phyloP scores from a whole-genome alignment of 2,888 invertebrate genomes.

The Panzeria rudis region DNA sequence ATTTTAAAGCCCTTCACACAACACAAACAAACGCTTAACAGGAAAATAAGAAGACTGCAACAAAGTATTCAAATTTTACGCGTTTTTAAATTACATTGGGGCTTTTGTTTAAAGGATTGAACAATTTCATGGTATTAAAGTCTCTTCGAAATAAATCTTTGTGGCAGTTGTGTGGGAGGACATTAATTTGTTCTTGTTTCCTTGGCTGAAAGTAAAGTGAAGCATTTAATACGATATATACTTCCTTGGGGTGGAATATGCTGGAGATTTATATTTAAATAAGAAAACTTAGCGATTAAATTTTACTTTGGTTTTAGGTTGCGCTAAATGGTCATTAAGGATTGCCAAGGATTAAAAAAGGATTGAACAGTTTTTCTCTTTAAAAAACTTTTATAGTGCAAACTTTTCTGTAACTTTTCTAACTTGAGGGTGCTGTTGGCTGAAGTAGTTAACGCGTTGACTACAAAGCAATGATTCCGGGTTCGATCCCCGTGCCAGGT shows the following conservation, averaged over 20 bases:
- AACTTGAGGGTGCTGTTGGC: too few species aligned
- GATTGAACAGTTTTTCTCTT: neutral
- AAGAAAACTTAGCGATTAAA: neutral
- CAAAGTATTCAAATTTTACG: slow-evolving; percentile 60
- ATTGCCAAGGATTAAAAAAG: neutral
- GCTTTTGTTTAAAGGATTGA: slow-evolving; percentile 47
- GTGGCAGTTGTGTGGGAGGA: slow-evolving; percentile 31
- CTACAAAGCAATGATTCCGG: too few species aligned
- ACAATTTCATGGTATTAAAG: slow-evolving; percentile 54
- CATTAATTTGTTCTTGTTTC: slow-evolving; percentile 9
- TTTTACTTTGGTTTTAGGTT: neutral
- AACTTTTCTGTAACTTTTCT: too few species aligned
- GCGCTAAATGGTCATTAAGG: neutral
- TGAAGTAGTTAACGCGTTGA: too few species aligned
- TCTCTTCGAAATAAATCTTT: slow-evolving; percentile 33
- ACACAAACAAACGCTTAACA: neutral
- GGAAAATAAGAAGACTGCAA: slow-evolving; percentile 35
- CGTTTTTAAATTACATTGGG: slow-evolving; percentile 55
- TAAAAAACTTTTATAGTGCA: too few species aligned
- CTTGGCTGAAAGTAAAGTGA: neutral
- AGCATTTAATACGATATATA: neutral
- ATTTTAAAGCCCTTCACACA: slow-evolving; percentile 44
- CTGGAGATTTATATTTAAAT: neutral
- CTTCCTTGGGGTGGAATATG: neutral
- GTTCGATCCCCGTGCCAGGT: too few species aligned